Percentiles rank a stretch among this genome's conserved stretches.
Conservation (phyloP, 2,113 vertebrate genomes). For the Petrocephalus microphthalmus region DNA sequence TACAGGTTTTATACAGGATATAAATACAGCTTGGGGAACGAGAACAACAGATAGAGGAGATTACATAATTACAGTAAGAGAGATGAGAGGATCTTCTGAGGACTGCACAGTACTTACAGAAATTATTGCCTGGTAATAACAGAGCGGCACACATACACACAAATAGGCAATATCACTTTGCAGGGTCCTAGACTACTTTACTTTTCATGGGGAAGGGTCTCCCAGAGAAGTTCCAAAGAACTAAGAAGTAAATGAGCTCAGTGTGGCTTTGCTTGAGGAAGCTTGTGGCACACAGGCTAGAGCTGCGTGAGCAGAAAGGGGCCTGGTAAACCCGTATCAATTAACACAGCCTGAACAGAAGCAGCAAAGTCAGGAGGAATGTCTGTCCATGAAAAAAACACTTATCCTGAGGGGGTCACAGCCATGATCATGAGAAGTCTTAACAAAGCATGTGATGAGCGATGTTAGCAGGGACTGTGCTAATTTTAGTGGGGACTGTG, state of each 20-base stretch:
- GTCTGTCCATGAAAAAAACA: not conserved
- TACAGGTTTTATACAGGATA: not conserved
- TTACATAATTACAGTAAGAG: constrained; percentile 11
- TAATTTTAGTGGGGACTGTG: not conserved
- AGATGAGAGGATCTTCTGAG: constrained; percentile 1
- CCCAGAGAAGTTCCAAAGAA: not conserved
- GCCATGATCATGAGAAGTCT: not conserved
- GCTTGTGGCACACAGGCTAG: not conserved
- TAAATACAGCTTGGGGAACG: not conserved
- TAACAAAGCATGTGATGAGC: not conserved
- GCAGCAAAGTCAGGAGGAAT: not conserved
- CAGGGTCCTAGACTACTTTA: not conserved
- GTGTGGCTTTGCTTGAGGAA: not conserved
- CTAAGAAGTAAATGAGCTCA: not conserved
- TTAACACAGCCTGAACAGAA: not conserved
- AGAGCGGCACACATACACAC: not conserved
- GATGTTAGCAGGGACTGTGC: not conserved
- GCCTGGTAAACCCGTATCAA: not conserved
- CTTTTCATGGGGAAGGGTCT: not conserved
- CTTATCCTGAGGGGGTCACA: not conserved
- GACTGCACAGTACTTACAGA: constrained; percentile 12
- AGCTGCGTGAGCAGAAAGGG: not conserved
- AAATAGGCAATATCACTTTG: not conserved
- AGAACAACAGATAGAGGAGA: not conserved
- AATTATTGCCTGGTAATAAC: not conserved